Evolutionary conservation across 1,140 invertebrate species (phyloP), one percentile per base, ranked within the genome.

Genomic region (Oscheius sp.): DNA sequence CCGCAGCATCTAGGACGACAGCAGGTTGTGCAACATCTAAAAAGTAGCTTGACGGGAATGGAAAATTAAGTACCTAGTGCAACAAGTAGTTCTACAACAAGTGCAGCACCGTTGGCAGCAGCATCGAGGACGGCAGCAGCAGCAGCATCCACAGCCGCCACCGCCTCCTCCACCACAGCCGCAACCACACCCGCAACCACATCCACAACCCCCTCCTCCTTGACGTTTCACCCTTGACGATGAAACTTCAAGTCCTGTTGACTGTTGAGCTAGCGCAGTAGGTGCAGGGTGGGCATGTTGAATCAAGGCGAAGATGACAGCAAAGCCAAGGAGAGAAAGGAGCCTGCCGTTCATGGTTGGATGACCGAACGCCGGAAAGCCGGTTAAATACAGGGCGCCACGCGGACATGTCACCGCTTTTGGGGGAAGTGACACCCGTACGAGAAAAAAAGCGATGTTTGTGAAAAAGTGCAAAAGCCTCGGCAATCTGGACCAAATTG

Each of bases 41-140:
- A 55, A 55, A 23, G 7, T 55, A 55, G 7, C 7, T 7, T 4
- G 28, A 55, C 28, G 4, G 28, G 23, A 7, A 7, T 13, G 28
- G 7, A 23, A 23, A 23, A 55, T 42, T 15, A 23, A 55, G 49
- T 55, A 55, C 49, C 49, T 55, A 23, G 67, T 68, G 26, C 67
- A 68, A 38, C 67, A 68, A 55, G 49, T 59, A 59, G 67, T 68
- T 68, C 55, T 68, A 38, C 67, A 68, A 49, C 67, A 68, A 59
- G 67, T 68, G 35, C 67, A 68, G 15, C 65, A 67, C 49, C 46
- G 49, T 34, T 38, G 49, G 20, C 67, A 68, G 31, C 67, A 68
- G 55, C 67, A 68, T 7, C 49, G 7, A 4, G 67, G 67, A 18
- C 67, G 67, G n/a, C 67, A 68, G 45, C 67, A 68, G 35, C 67